A percentile compares a stretch with the other conserved stretches of the same genome.
phyloP scores from a whole-genome alignment of 1,140 invertebrate genomes.

The Wasmannia auropunctata region DNA sequence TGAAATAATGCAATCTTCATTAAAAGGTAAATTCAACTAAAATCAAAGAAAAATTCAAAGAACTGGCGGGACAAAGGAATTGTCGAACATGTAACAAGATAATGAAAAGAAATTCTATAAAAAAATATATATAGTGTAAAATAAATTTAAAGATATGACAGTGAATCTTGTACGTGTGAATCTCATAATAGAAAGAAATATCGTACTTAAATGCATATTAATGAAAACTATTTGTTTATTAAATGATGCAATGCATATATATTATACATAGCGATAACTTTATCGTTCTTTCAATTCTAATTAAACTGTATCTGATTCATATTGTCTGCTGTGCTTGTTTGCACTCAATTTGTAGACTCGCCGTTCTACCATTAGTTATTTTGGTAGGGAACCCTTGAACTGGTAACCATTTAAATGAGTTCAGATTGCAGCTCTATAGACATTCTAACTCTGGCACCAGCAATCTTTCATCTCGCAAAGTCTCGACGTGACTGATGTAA shows the following conservation, averaged over 20 bases:
- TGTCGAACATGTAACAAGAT: not conserved
- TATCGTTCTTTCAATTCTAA: not conserved
- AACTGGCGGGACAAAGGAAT: no score
- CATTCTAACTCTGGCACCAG: not conserved
- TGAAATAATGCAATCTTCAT: not conserved
- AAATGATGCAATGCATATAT: not conserved
- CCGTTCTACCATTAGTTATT: not conserved
- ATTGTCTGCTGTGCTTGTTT: not conserved
- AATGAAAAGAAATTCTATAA: not conserved
- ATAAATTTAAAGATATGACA: not conserved
- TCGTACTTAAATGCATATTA: not conserved
- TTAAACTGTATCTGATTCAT: not conserved
- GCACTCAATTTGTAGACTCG: not conserved
- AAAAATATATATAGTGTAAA: not conserved
- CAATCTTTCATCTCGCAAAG: slow-evolving; percentile 22
- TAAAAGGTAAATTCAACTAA: not conserved
- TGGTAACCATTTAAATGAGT: not conserved
- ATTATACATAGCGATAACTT: not conserved
- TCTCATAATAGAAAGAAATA: not conserved
- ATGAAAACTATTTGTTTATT: not conserved
- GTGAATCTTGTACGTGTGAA: not conserved
- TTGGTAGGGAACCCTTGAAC: not conserved
- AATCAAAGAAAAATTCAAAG: not conserved
- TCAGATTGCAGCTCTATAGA: not conserved
- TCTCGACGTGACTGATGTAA: not conserved